A percentile compares a stretch with the other conserved stretches of the same genome.
Conservation (phyloP, 2,888 invertebrate species). For the Rhogogaster chlorosoma region DNA sequence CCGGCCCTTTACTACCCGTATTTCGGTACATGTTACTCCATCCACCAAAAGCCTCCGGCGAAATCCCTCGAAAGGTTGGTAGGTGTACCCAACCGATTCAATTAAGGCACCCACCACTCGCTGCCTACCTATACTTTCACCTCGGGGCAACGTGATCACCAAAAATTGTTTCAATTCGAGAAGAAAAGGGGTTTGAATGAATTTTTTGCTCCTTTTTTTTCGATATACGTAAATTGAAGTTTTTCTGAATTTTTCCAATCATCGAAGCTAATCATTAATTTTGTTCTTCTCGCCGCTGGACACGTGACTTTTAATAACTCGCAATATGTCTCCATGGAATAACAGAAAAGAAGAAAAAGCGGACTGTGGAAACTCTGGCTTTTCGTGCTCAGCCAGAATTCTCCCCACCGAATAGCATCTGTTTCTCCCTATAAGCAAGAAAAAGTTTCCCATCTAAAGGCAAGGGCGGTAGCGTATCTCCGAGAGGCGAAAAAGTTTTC, state of each 20-base stretch:
- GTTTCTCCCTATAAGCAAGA: conserved; percentile 22
- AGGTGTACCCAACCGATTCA: conserved; percentile 6
- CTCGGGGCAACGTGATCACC: not conserved
- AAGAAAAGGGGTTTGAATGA: not conserved
- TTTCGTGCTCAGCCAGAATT: not conserved
- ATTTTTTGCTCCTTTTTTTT: not conserved
- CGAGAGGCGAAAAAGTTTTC: not conserved
- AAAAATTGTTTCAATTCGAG: not conserved
- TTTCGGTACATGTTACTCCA: conserved; percentile 1
- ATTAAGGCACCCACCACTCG: conserved; percentile 16
- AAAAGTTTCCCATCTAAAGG: not conserved
- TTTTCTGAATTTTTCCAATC: not conserved
- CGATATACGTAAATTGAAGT: not conserved
- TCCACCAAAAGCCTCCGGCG: not conserved
- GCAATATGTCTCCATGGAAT: not conserved
- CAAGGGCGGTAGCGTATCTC: not conserved
- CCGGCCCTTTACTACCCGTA: conserved; percentile 2
- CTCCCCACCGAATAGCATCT: conserved; percentile 30
- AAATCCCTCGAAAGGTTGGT: conserved; percentile 16
- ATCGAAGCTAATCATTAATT: not conserved
- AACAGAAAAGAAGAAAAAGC: not conserved
- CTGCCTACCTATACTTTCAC: not conserved
- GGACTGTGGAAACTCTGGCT: not conserved
- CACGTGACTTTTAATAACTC: not conserved
- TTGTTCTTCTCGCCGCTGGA: not conserved